Conservation (phyloP, 2,888 invertebrate species). For the Euplexia lucipara region DNA sequence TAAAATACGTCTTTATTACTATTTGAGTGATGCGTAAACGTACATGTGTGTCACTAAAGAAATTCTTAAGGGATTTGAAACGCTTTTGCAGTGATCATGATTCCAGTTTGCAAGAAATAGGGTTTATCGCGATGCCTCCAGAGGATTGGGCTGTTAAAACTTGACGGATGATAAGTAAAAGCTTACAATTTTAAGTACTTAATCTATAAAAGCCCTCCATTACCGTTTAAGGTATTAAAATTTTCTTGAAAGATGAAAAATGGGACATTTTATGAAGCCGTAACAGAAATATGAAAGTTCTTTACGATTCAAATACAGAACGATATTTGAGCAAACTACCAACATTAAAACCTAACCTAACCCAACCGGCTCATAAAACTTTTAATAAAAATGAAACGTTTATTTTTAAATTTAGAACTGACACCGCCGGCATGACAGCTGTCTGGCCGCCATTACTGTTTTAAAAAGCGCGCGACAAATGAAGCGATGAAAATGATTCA, state of each 20-base stretch:
- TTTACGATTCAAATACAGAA: conserved; percentile 43
- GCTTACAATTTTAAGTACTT: neutral
- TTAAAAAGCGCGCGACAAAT: conserved; percentile 80
- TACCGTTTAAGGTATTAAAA: neutral
- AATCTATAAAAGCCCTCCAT: neutral
- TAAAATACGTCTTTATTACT: conserved; percentile 27
- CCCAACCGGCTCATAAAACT: conserved; percentile 76
- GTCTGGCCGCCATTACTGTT: conserved; percentile 82
- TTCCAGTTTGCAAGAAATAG: conserved; percentile 29
- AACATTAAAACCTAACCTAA: conserved; percentile 67
- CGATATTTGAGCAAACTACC: conserved; percentile 33
- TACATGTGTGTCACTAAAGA: conserved; percentile 41
- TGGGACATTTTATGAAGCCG: conserved; percentile 27
- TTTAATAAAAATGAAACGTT: conserved; percentile 79
- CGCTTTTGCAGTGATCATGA: conserved; percentile 26
- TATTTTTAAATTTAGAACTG: conserved; percentile 88
- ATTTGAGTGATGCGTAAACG: conserved; percentile 47
- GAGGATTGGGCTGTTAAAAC: conserved; percentile 1
- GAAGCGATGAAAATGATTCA: conserved; percentile 86
- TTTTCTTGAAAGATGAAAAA: neutral
- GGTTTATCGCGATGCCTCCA: conserved; percentile 7
- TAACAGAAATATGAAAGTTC: conserved; percentile 12
- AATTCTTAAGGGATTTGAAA: conserved; percentile 42
- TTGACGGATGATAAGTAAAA: neutral
- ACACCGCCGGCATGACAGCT: conserved; percentile 85